Evolutionary conservation across 2,888 invertebrate species (phyloP), one percentile per base, ranked within the genome.

Genomic region (Leucozona laternaria): DNA sequence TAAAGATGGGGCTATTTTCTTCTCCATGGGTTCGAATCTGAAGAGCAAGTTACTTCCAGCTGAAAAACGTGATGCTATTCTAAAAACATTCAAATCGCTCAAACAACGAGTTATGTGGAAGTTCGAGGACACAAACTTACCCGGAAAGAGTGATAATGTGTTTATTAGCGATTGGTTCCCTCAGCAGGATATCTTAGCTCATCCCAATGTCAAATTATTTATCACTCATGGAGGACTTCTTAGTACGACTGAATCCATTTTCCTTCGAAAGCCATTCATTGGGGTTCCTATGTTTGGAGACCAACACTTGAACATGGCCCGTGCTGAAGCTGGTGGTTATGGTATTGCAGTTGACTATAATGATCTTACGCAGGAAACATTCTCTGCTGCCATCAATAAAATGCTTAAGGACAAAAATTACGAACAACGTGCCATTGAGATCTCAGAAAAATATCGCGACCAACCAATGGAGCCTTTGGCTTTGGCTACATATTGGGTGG

Each of bases 231-330:
- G 93, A 1, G 93, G 93, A 2, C 4, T 37, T 4, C 85, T 93
- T 93, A n/a, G 93, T 88, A 92, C 92, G 15, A 93, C 91, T 0
- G 93, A 94, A 86, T 91, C 93, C 0, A 89, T 93, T 62, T 93
- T 93, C 62, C 91, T 93, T 79, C 93, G 93, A 48, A 93, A 92
- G n/a, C 94, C 94, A 0, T 89, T 93, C 10, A 88, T 94, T n/a
- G 93, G 93, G 2, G 92, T 94, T 55, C 94, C 94, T 0, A 90
- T 94, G 28, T 93, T 93, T 85, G 93, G 91, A 0, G 94, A 94
- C 89, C 94, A 94, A 89, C 91, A 92, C 66, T 87, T 93, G 37
- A 94, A 94, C 87, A 93, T 94, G 90, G 91, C 89, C 1, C 91
- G 91, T 13, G 93, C 93, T 2, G 92, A 90, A 64, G 81, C 89